Base-by-base conservation (phyloP, 2,113 vertebrate genomes). In the Archocentrus centrarchus region DNA sequence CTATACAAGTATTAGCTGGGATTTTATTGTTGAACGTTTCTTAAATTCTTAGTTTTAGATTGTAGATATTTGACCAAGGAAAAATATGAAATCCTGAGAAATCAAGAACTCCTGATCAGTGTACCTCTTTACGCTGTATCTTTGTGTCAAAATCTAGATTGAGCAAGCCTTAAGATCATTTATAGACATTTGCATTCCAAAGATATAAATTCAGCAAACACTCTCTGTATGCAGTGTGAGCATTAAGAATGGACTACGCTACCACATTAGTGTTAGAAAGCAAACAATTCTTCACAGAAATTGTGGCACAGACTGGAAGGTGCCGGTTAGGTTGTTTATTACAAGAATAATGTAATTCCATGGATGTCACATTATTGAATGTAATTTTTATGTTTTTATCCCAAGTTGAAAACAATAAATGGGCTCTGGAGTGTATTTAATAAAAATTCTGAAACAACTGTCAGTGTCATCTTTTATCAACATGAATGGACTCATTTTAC, bases 401-500 rank as follows among this genome's bases (percentile, higher is more conserved):
- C 60, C 47, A 55, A 83, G 27, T 53, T 75, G 60, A 60, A 85
- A 86, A 85, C 79, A 81, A 80, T 82, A 58, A 59, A 60, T 35
- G 53, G 60, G 53, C 66, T 84, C 75, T 63, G 59, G 60, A 84
- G 75, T 85, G 59, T 77, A 55, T 83, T 90, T 83, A 85, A 92
- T 88, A 82, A 50, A 86, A 86, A 91, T 79, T 82, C 81, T 83
- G 76, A 85, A 78, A 86, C 86, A 88, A 92, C 76, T 85, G 75
- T 73, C 89, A 75, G 78, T 88, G 81, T 92, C 91, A 92, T 91
- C 77, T 93, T 92, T 94, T 92, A 94, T 94, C 90, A 88, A 79
- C 78, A 64, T 80, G 77, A 88, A 87, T 11, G 27, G 39, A 88
- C 86, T 93, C 75, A 82, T 91, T 89, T 93, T 89, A 87, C 79